Conservation (phyloP, 2,888 invertebrate genomes). For the Bellardia pandia region DNA sequence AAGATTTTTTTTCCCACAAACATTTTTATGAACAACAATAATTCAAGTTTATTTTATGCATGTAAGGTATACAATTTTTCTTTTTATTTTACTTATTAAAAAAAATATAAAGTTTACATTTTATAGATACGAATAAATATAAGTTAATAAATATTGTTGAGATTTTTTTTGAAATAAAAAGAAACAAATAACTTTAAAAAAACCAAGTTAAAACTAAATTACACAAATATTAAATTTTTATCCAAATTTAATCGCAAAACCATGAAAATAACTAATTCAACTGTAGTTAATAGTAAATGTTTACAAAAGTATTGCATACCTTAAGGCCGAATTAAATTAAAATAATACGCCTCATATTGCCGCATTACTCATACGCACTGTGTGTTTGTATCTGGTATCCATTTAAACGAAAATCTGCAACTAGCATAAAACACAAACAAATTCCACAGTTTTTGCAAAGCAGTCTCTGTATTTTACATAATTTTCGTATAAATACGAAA, state of each 20-base stretch:
- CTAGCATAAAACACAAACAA: background rate
- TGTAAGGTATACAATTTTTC: conserved; percentile 11
- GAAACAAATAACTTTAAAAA: background rate
- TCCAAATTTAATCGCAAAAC: too few relatives aligned
- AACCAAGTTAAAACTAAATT: background rate
- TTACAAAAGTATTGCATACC: background rate
- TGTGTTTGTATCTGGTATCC: too few relatives aligned
- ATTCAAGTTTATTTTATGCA: conserved; percentile 58
- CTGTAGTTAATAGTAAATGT: too few relatives aligned
- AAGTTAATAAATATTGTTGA: conserved; percentile 44
- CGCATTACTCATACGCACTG: conserved; percentile 36
- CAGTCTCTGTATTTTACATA: background rate
- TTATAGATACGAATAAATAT: conserved; percentile 20
- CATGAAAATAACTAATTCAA: too few relatives aligned
- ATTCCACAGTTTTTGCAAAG: background rate
- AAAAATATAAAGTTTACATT: conserved; percentile 11
- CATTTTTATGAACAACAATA: conserved; percentile 61
- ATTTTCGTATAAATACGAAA: background rate
- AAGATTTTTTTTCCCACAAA: background rate
- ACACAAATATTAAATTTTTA: too few relatives aligned
- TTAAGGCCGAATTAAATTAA: background rate
- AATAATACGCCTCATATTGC: background rate
- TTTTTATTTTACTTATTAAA: conserved; percentile 9
- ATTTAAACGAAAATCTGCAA: background rate
- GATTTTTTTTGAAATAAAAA: background rate